Conservation (phyloP, 2,113 vertebrate genomes). For the Actenoides hombroni region DNA sequence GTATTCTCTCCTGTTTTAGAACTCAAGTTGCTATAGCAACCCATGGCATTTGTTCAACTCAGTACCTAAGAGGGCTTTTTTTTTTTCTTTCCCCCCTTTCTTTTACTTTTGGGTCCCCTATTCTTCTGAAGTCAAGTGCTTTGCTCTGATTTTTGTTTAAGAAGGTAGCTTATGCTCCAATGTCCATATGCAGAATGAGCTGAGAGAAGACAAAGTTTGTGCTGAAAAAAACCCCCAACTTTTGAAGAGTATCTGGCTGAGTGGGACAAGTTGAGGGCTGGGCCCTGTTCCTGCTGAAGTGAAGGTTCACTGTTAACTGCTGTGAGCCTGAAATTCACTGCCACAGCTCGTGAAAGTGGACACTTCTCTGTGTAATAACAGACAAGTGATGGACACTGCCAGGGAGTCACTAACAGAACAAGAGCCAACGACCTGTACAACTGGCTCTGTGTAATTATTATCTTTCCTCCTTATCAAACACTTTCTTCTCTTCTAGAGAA, state of each 20-base stretch:
- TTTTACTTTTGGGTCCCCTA: slow-evolving; percentile 18
- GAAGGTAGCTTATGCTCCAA: slow-evolving; percentile 32
- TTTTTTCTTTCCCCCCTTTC: neutral
- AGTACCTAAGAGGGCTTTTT: neutral
- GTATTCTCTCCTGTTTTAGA: slow-evolving; percentile 53
- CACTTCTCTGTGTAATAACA: neutral
- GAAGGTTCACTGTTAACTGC: neutral
- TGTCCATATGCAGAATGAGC: slow-evolving; percentile 17
- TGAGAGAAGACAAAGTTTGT: slow-evolving; percentile 52
- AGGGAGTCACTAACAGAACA: neutral
- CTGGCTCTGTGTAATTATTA: neutral
- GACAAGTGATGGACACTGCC: neutral
- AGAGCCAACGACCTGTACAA: neutral
- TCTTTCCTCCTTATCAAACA: neutral
- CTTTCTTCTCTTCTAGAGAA: neutral
- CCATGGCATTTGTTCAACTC: slow-evolving; percentile 56
- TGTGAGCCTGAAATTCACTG: neutral
- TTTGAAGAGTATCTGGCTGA: slow-evolving; percentile 14
- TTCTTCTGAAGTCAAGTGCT: slow-evolving; percentile 69
- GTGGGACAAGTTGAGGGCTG: neutral
- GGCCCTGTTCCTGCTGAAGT: neutral
- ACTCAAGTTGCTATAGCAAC: slow-evolving; percentile 63
- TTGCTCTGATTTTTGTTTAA: slow-evolving; percentile 69
- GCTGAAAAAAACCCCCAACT: slow-evolving; percentile 40
- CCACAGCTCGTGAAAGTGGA: fast-evolving